Conservation (phyloP, 2,113 vertebrate genomes). For the Ageneiosus marmoratus region DNA sequence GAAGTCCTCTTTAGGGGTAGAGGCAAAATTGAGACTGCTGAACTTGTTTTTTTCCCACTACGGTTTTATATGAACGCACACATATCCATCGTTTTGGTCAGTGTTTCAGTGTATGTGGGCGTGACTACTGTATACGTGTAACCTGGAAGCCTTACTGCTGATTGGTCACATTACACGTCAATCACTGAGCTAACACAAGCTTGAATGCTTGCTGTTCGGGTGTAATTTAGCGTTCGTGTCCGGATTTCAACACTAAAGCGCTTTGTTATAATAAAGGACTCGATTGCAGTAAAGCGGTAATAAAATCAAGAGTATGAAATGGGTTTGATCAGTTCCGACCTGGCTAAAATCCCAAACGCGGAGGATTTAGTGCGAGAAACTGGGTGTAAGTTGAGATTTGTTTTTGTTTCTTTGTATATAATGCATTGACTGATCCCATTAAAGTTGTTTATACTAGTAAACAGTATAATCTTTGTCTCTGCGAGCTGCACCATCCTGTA, state of each 20-base stretch:
- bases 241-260: neutral
- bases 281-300: neutral
- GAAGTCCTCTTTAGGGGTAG: neutral
- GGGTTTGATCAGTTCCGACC: slow-evolving; percentile 62
- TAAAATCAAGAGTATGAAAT: slow-evolving; percentile 49
- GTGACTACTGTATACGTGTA: neutral
- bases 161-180: neutral
- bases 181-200: neutral
- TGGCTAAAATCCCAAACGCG: slow-evolving; percentile 56
- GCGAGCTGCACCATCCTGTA: neutral
- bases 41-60: no score
- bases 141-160: neutral
- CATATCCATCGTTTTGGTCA: neutral
- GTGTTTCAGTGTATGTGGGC: neutral
- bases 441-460: neutral
- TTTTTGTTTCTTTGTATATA: neutral
- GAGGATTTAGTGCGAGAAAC: slow-evolving; percentile 65
- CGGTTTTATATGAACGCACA: neutral
- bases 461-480: neutral
- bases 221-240: neutral
- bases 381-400: slow-evolving; percentile 63
- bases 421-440: neutral
- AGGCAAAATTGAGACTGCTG: neutral
- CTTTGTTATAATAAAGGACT: neutral
- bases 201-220: neutral